Percentiles rank a stretch among this genome's conserved stretches.
These are phyloP conservation scores for Heliconius charithonia DNA, from an alignment of 2,888 invertebrate species.

Conservation along the genomic window DNA sequence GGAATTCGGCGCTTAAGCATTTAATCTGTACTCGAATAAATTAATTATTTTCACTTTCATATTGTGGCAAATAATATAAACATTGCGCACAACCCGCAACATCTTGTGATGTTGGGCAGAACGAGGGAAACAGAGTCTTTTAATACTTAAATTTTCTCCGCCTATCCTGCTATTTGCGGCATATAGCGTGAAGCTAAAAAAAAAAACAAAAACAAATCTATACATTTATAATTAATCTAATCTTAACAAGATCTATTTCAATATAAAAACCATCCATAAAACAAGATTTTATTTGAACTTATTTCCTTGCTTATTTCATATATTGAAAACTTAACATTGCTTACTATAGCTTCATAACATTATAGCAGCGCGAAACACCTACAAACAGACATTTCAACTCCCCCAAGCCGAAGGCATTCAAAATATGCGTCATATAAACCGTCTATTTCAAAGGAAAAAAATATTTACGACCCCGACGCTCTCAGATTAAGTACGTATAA, in stretches of 20 bases:
- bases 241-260: too few species aligned
- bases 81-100: too few species aligned
- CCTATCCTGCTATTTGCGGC: too few species aligned
- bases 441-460: conserved; percentile 30
- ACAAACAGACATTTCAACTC: conserved; percentile 5
- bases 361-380: neutral
- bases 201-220: too few species aligned
- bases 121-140: neutral
- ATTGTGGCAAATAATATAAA: too few species aligned
- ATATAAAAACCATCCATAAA: too few species aligned
- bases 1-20: too few species aligned
- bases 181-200: too few species aligned
- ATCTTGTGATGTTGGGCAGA: neutral
- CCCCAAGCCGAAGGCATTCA: neutral
- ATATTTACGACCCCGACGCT: conserved; percentile 50
- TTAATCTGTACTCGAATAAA: too few species aligned
- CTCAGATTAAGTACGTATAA: conserved; percentile 52
- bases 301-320: neutral
- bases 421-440: conserved; percentile 28
- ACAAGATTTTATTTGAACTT: neutral
- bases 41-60: too few species aligned
- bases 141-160: too few species aligned
- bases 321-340: too few species aligned
- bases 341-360: neutral
- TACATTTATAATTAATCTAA: neutral